phyloP scores from a whole-genome alignment of 1,140 invertebrate genomes.

The Lithobius niger region DNA sequence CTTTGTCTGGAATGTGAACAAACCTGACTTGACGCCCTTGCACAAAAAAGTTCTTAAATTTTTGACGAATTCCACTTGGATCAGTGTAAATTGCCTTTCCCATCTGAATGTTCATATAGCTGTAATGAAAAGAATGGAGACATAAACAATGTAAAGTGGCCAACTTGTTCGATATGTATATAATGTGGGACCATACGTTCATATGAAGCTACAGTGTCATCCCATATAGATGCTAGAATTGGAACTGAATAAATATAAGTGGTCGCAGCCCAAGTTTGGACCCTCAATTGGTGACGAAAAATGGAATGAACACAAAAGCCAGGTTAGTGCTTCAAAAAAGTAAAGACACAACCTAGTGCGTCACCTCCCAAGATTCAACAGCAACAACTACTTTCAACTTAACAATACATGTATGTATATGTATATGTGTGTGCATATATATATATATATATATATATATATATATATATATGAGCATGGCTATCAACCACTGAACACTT shows the following conservation, averaged over 20 bases:
- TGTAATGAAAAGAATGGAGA: slow-evolving; percentile 29
- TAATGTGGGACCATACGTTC: neutral
- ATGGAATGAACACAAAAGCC: neutral
- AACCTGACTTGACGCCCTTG: slow-evolving; percentile 47
- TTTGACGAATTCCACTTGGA: slow-evolving; percentile 34
- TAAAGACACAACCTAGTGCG: too few species aligned
- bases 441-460: too few species aligned
- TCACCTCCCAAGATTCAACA: too few species aligned
- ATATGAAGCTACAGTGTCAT: neutral
- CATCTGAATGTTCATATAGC: slow-evolving; percentile 52
- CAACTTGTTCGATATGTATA: neutral
- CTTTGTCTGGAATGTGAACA: slow-evolving; percentile 48
- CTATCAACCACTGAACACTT: too few species aligned
- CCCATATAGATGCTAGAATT: neutral
- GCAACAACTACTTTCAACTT: too few species aligned
- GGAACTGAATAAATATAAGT: neutral
- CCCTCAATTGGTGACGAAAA: slow-evolving; percentile 5
- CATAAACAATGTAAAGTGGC: neutral
- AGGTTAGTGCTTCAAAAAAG: too few species aligned
- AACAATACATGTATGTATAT: too few species aligned
- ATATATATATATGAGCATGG: too few species aligned
- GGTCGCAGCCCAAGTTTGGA: slow-evolving; percentile 4
- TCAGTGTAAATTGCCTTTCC: slow-evolving; percentile 43
- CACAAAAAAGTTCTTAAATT: slow-evolving; percentile 43
- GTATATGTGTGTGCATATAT: too few species aligned